Evolutionary conservation across 2,888 invertebrate genomes (phyloP).

Genomic region (Rhamnusium bicolor): DNA sequence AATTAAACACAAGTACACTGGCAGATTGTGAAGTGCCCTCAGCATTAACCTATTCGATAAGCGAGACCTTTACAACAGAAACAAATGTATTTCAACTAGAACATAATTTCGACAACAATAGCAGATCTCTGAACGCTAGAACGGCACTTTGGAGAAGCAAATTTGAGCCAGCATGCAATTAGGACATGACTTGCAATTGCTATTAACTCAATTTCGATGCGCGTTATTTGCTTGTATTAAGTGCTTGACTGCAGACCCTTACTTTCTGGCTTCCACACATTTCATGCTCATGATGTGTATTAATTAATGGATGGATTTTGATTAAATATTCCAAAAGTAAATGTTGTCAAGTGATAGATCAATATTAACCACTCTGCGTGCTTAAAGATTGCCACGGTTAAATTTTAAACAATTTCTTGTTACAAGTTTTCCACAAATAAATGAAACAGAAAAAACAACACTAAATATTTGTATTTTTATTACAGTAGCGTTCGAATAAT

Average conservation of each 20-base stretch:
- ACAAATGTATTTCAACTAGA: conserved; percentile 54
- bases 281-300: conserved; percentile 32
- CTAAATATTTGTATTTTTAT: no score
- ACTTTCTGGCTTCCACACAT: conserved; percentile 31
- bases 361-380: background rate
- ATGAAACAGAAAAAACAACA: no score
- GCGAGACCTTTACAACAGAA: conserved; percentile 52
- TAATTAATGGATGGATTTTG: conserved; percentile 36
- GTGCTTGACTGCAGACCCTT: conserved; percentile 60
- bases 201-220: conserved; percentile 65
- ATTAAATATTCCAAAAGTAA: conserved; percentile 27
- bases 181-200: conserved; percentile 68
- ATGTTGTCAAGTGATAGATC: conserved; percentile 32
- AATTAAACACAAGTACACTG: conserved; percentile 52
- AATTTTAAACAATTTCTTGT: no score
- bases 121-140: conserved; percentile 41
- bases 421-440: no score
- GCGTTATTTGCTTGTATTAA: conserved; percentile 64
- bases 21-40: conserved; percentile 64
- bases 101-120: conserved; percentile 56
- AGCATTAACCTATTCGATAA: conserved; percentile 49
- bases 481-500: no score
- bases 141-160: conserved; percentile 53
- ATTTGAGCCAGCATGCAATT: conserved; percentile 63
- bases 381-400: background rate